Evolutionary conservation across 2,797 vertebrate species (phyloP).

Genomic region (Clangula hyemalis): DNA sequence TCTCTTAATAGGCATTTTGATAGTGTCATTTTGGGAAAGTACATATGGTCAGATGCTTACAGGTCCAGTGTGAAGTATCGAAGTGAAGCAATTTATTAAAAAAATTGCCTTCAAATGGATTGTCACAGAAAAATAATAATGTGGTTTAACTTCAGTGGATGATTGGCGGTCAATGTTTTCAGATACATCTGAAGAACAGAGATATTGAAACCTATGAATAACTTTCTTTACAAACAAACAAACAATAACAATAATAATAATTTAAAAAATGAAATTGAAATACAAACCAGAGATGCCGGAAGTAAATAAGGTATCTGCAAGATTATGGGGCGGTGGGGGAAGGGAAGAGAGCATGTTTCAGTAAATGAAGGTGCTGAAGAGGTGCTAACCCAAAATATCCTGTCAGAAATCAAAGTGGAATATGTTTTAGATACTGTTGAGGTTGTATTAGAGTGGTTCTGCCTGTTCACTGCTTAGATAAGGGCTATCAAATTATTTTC

Average conservation of each 20-base stretch:
- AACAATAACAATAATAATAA: neutral
- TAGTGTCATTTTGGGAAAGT: neutral
- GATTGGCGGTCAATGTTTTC: neutral
- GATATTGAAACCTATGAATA: neutral
- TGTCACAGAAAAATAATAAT: neutral
- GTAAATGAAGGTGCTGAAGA: neutral
- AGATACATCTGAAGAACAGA: neutral
- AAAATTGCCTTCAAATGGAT: neutral
- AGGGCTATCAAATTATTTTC: neutral
- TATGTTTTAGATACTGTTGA: neutral
- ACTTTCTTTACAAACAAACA: neutral
- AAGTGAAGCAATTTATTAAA: neutral
- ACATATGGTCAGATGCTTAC: neutral
- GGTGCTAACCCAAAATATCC: neutral
- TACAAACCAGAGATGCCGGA: neutral
- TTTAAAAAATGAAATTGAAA: neutral
- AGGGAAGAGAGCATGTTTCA: neutral
- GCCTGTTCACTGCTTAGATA: neutral
- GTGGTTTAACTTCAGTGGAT: neutral
- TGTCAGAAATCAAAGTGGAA: neutral
- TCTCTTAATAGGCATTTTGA: neutral
- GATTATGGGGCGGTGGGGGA: neutral
- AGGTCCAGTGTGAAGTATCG: neutral
- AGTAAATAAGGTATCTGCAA: neutral
- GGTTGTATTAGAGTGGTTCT: neutral